Percentiles rank a stretch among this genome's conserved stretches.
phyloP scores from a whole-genome alignment of 1,140 invertebrate species.

The Ips nitidus region DNA sequence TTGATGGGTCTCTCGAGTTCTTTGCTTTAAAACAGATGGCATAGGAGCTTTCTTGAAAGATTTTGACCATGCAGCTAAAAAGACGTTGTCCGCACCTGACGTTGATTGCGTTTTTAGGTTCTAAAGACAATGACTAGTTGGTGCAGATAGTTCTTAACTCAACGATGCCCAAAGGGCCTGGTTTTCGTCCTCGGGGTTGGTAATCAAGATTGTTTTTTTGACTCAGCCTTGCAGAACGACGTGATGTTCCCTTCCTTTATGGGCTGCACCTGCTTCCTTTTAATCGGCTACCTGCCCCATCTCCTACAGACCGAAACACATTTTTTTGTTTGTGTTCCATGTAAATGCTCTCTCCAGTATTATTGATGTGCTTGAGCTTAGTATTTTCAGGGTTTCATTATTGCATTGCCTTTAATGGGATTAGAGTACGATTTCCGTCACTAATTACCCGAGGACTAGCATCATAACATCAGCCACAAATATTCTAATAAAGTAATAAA shows the following conservation, averaged over 20 bases:
- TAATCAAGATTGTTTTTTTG: constrained; percentile 21
- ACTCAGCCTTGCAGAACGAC: constrained; percentile 28
- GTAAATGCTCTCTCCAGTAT: too few species aligned
- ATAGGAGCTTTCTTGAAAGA: constrained; percentile 7
- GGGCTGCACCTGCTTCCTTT: constrained; percentile 27
- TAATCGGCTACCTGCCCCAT: constrained; percentile 19
- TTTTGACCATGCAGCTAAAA: background rate
- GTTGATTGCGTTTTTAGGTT: too few species aligned
- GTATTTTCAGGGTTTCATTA: background rate
- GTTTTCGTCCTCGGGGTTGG: constrained; percentile 4
- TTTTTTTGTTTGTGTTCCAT: background rate
- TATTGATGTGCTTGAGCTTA: background rate
- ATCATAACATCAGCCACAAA: too few species aligned
- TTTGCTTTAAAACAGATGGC: constrained; percentile 19
- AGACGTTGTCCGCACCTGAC: background rate
- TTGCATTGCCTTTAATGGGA: background rate
- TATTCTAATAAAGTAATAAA: too few species aligned
- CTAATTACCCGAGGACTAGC: too few species aligned
- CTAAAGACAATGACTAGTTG: background rate
- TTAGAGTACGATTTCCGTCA: background rate
- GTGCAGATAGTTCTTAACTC: constrained; percentile 7
- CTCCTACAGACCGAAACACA: constrained; percentile 16
- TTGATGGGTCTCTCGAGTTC: constrained; percentile 5
- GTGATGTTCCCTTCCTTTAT: constrained; percentile 21
- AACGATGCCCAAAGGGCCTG: constrained; percentile 13